A percentile compares a stretch with the other conserved stretches of the same genome.
Evolutionary conservation across 2,113 vertebrate species (phyloP).

Genomic region (Megalops atlanticus): DNA sequence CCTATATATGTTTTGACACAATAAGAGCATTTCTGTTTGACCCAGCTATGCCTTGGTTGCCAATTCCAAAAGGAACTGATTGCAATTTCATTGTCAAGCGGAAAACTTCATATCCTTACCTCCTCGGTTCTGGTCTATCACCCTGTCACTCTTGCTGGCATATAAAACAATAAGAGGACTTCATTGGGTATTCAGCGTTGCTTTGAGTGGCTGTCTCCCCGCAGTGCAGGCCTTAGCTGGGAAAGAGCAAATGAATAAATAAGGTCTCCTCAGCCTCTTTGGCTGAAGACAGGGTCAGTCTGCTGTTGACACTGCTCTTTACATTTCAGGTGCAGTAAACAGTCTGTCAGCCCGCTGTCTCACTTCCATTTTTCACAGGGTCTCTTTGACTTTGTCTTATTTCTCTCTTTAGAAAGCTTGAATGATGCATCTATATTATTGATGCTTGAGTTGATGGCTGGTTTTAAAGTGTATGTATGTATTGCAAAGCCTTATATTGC

Average conservation of each 20-base stretch:
- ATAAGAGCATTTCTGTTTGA: background rate
- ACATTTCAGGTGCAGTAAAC: background rate
- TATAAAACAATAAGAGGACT: slow-evolving; percentile 43
- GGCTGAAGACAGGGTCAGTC: background rate
- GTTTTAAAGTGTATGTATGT: background rate
- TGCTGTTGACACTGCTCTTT: background rate
- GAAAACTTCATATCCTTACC: slow-evolving; percentile 50
- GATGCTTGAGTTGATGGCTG: background rate
- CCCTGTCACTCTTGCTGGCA: slow-evolving; percentile 43
- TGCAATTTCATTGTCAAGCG: slow-evolving; percentile 42
- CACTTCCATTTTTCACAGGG: background rate
- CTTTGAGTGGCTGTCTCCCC: background rate
- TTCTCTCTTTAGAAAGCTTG: background rate
- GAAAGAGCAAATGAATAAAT: background rate
- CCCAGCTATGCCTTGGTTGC: background rate
- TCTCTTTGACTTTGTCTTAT: background rate
- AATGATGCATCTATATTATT: background rate
- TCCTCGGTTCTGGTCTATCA: slow-evolving; percentile 39
- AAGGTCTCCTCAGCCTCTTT: background rate
- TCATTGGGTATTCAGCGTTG: slow-evolving; percentile 35
- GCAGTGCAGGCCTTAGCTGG: background rate
- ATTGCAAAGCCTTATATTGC: background rate
- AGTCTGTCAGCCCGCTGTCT: background rate
- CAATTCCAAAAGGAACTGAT: slow-evolving; percentile 34
- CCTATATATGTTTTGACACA: background rate